Base-by-base conservation (phyloP, 2,888 invertebrate species). In the Drosophila kuntzei region DNA sequence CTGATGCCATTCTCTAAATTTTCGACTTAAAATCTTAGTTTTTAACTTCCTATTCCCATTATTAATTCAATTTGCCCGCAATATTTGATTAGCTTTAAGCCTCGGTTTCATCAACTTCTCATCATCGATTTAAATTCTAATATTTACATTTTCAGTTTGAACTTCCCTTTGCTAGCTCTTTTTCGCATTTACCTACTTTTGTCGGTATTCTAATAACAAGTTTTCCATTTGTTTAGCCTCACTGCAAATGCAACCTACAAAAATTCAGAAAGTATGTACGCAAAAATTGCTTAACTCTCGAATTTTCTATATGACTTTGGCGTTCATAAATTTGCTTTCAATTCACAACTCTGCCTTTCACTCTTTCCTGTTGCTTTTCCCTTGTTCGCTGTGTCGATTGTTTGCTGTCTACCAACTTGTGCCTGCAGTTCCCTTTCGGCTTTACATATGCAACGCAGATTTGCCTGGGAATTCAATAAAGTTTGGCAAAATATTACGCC, bases 401-500 rank as follows among this genome's bases (percentile, higher is more conserved):
- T 79, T 88, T 72, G 80, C 71, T 70, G 87, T 82, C 87, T 73
- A 71, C 63, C 62, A 88, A 83, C 69, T 88, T 86, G 60, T 61
- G 62, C 62, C 58, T 71, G 49, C 34, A 43, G 36, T 27, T 53
- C 50, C 59, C 46, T 50, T 41, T 32, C 67, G 61, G 41, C 25
- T n/a, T 67, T 62, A 46, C 65, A 71, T 72, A 75, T 81, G 79
- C 71, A 76, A 76, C 72, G 80, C 88, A 86, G 82, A 79, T 89
- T 87, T 75, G 69, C 66, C 61, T 63, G 81, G 75, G 80, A 89
- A 86, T 86, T 89, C 88, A 89, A 89, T 86, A 86, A 89, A 89
- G 89, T 86, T 86, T 89, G 82, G 74, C 86, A 80, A 88, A 89
- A 88, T 88, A 88, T 87, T 87, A 82, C 85, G 79, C 79, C 76